Evolutionary conservation across 2,888 invertebrate species (phyloP).

Genomic region (Mythimna albipuncta): DNA sequence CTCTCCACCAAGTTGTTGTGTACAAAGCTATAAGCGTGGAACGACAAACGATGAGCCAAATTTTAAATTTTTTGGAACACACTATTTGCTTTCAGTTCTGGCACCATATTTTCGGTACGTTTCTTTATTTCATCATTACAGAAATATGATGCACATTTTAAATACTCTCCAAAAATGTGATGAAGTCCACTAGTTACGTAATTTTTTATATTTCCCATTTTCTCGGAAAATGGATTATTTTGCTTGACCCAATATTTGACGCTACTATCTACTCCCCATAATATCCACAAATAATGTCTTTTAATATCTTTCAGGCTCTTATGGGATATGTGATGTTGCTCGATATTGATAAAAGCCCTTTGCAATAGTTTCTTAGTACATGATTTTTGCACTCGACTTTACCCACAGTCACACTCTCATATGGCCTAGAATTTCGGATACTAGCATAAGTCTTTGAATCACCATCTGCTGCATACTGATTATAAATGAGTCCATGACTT

Average conservation of each 20-base stretch:
- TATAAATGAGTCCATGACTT: too few species aligned
- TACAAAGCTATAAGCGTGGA: not conserved
- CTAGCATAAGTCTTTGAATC: not conserved
- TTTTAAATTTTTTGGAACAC: not conserved
- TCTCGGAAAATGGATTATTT: not conserved
- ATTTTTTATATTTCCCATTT: constrained; percentile 11
- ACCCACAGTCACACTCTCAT: too few species aligned
- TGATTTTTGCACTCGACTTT: not conserved
- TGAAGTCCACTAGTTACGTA: not conserved
- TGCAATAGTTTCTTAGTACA: constrained; percentile 2
- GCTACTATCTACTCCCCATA: constrained; percentile 7
- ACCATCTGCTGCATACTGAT: not conserved
- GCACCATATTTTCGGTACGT: not conserved
- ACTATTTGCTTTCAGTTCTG: not conserved
- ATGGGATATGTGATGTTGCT: not conserved
- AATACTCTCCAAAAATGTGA: constrained; percentile 8
- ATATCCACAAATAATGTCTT: constrained; percentile 9
- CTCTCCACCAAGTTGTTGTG: not conserved
- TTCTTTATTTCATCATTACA: not conserved
- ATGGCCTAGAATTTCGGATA: not conserved
- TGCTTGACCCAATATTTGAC: constrained; percentile 5
- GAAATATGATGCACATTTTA: constrained; percentile 14
- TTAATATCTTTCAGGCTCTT: constrained; percentile 5
- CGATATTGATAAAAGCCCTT: not conserved
- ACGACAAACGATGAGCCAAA: not conserved